phyloP scores from a whole-genome alignment of 2,113 vertebrate species.

The Eretmochelys imbricata region DNA sequence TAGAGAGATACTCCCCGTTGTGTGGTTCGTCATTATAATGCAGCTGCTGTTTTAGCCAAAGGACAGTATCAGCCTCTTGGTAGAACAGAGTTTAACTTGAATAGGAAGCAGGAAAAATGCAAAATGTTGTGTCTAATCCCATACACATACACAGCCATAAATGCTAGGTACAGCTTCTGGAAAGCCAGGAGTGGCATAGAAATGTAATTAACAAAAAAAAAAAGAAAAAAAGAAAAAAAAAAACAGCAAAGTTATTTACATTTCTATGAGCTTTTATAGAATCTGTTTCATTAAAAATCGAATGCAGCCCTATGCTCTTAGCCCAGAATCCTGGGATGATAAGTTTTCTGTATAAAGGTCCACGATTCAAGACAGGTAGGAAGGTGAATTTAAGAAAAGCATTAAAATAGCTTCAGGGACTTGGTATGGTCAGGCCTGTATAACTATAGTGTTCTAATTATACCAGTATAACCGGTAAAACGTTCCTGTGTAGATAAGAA shows the following conservation, averaged over 20 bases:
- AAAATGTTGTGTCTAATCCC: neutral
- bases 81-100: neutral
- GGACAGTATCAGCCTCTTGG: neutral
- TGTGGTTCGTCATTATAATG: neutral
- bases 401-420: neutral
- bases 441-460: neutral
- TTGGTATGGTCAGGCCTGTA: neutral
- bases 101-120: neutral
- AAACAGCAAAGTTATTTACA: neutral
- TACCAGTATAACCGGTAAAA: neutral
- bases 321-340: neutral
- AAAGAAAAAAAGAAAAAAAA: neutral
- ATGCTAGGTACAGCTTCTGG: neutral
- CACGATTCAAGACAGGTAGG: neutral
- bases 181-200: neutral
- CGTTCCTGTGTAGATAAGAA: neutral
- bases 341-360: neutral
- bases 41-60: neutral
- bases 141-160: neutral
- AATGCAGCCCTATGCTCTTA: neutral
- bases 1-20: neutral
- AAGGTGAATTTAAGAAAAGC: neutral
- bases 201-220: neutral
- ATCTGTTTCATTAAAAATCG: neutral
- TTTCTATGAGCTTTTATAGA: neutral